A percentile compares a stretch with the other conserved stretches of the same genome.
Evolutionary conservation across 2,113 vertebrate species (phyloP).

Genomic region (Labeo catla): DNA sequence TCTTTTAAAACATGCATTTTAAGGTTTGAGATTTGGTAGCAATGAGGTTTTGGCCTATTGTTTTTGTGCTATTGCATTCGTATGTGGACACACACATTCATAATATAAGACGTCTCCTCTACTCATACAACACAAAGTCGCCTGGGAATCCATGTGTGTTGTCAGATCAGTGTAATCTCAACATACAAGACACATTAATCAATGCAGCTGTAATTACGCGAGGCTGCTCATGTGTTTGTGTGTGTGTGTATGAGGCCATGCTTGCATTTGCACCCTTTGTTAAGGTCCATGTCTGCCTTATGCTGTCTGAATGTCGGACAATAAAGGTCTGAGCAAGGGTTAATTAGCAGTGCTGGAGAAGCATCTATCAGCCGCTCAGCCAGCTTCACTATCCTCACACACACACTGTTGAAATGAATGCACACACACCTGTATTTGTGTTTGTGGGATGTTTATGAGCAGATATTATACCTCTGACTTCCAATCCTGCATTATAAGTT

Average conservation of each 20-base stretch:
- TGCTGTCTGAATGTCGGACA: constrained; percentile 27
- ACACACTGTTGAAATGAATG: constrained; percentile 38
- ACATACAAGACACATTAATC: constrained; percentile 15
- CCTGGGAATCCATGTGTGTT: not conserved
- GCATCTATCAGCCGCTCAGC: constrained; percentile 72
- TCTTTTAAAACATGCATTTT: not conserved
- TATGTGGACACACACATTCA: not conserved
- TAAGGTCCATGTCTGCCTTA: constrained; percentile 30
- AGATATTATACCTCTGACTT: not conserved
- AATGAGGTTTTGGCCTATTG: not conserved
- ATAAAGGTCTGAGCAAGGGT: constrained; percentile 57
- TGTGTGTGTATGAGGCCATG: constrained; percentile 28
- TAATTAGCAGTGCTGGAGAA: constrained; percentile 72
- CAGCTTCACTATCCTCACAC: constrained; percentile 67
- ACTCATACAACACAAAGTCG: not conserved
- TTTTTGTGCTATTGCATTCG: not conserved
- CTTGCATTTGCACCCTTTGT: not conserved
- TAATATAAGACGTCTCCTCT: not conserved
- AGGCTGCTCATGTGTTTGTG: not conserved
- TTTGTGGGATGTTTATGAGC: not conserved
- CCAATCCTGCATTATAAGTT: not conserved
- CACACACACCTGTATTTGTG: not conserved
- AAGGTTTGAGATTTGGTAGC: not conserved
- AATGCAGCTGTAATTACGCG: constrained; percentile 18
- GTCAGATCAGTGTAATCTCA: not conserved